Evolutionary conservation across 2,797 vertebrate genomes (phyloP), one percentile per base, ranked within the genome.

Genomic region (Spinus pinus): DNA sequence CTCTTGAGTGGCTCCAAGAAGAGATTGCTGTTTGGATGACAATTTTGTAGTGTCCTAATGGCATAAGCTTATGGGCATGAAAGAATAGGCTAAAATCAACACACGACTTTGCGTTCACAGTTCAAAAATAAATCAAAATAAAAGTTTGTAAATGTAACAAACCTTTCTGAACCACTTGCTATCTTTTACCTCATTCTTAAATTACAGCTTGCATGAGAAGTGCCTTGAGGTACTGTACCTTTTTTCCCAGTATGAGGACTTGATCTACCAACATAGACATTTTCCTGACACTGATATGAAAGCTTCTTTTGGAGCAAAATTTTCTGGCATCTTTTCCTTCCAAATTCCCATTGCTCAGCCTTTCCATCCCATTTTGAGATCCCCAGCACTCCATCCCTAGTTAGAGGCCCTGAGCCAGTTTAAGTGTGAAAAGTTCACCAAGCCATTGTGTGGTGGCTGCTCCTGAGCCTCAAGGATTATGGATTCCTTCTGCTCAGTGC

Each of bases 391-490:
- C 41, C 14, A 25, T 60, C 56, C 30, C 17, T 78, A 50, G 74
- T 51, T 39, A 91, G 33, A 79, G 28, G 6, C 7, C 30, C 27
- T 50, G 33, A 89, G 37, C 39, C n/a, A 22, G 12, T n/a, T 10
- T 17, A 81, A 58, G 37, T 50, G 37, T 24, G 33, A 75, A 64
- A 93, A 51, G 23, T 69, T 54, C 87, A 82, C 20, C 25, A 74
- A 77, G 51, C 9, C 58, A 89, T 93, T 89, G 35, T 72, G 50
- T 88, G 60, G 42, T 84, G 33, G 27, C 47, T 90, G 70, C 60
- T 91, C 37, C 20, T 72, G 79, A 96, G 0, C 60, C 57, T 72
- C 42, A 31, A 37, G 81, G 86, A 96, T 96, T 96, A 95, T 28
- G 21, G 31, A 91, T 92, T 93, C 84, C 57, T 62, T 35, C 66